These are phyloP conservation scores for Papilio dardanus DNA, from an alignment of 1,140 invertebrate genomes.

Conservation along the genomic window DNA sequence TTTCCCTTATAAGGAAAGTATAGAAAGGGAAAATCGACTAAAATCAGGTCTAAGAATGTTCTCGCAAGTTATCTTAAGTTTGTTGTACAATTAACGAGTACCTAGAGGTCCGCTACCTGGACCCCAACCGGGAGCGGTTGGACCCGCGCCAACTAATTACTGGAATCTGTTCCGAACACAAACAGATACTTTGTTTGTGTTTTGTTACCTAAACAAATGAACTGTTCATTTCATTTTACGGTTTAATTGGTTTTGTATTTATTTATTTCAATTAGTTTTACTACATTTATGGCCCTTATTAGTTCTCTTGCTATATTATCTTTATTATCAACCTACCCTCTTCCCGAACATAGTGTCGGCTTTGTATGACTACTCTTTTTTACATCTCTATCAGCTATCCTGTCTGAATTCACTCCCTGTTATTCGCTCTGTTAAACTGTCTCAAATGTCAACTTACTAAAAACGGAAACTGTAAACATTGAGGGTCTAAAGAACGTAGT, in stretches of 20 bases:
- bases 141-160: constrained; percentile 12
- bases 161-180: neutral
- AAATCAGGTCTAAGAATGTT: neutral
- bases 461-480: too few species aligned
- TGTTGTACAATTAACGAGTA: neutral
- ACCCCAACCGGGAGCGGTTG: neutral
- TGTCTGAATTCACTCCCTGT: too few species aligned
- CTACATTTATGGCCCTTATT: neutral
- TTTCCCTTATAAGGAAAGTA: too few species aligned
- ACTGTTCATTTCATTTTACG: neutral
- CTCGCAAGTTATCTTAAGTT: neutral
- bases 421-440: too few species aligned
- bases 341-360: too few species aligned
- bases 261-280: neutral
- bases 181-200: constrained; percentile 12
- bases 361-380: too few species aligned
- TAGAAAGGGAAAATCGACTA: too few species aligned
- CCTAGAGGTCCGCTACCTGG: neutral
- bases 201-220: neutral
- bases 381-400: too few species aligned
- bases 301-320: too few species aligned
- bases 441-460: neutral
- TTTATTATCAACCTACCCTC: too few species aligned
- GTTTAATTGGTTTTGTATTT: constrained; percentile 11
- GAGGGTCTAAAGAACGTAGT: too few species aligned